A percentile compares a stretch with the other conserved stretches of the same genome.
phyloP scores from a whole-genome alignment of 2,797 vertebrate genomes.

The Acanthiza pusilla region DNA sequence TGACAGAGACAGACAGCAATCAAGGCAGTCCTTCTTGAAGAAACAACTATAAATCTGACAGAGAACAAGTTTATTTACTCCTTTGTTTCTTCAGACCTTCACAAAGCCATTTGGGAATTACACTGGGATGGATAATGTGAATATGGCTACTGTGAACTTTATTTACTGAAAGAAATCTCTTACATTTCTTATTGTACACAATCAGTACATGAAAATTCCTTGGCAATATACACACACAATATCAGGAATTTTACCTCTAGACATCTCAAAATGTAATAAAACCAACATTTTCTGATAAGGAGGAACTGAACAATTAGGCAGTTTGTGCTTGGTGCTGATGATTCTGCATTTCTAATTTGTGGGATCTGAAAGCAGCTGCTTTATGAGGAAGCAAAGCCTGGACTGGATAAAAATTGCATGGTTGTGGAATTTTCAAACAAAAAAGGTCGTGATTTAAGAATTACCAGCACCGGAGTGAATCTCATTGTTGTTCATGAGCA shows the following conservation, averaged over 20 bases:
- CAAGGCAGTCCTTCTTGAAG: not conserved
- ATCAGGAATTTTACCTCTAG: not conserved
- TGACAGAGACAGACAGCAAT: not conserved
- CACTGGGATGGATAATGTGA: not conserved
- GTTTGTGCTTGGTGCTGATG: not conserved
- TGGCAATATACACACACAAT: accelerated
- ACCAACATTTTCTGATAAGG: not conserved
- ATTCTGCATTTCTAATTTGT: not conserved
- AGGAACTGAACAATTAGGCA: not conserved
- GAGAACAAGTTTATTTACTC: constrained; percentile 27
- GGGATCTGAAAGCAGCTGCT: not conserved
- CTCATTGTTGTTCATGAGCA: not conserved
- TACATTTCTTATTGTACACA: not conserved
- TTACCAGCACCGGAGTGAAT: not conserved
- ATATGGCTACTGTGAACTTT: not conserved
- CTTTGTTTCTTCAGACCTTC: not conserved
- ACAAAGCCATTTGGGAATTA: not conserved
- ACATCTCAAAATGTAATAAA: not conserved
- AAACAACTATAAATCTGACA: constrained; percentile 7
- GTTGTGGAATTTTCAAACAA: no score
- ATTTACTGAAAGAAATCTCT: not conserved
- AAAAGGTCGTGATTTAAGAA: not conserved
- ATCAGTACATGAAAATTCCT: not conserved
- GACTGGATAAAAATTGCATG: not conserved
- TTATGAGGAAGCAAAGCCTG: not conserved